phyloP scores from a whole-genome alignment of 1,140 invertebrate genomes.

The Zaprionus capensis region DNA sequence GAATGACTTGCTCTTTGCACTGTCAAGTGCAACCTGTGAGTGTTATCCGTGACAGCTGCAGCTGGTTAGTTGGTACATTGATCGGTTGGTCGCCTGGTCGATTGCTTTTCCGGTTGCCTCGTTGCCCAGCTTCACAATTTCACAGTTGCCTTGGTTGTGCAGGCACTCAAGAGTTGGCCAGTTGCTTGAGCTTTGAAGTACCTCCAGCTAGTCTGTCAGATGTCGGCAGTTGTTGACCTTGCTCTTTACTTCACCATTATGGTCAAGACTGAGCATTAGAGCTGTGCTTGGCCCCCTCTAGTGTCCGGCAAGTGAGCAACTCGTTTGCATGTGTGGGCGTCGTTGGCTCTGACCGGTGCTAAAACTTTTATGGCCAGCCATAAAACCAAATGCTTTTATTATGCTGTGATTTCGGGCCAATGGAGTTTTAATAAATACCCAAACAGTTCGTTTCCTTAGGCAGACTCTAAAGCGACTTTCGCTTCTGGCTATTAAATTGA shows the following conservation, averaged over 20 bases:
- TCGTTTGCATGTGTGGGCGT: conserved; percentile 16
- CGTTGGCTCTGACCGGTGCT: conserved; percentile 10
- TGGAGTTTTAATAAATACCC: conserved; percentile 25
- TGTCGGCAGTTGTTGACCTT: conserved; percentile 43
- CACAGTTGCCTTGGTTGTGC: conserved; percentile 18
- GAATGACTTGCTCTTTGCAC: conserved; percentile 47
- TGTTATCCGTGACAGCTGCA: conserved; percentile 19
- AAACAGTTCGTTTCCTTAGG: neutral
- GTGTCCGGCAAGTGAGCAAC: conserved; percentile 7
- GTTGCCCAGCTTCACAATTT: conserved; percentile 1
- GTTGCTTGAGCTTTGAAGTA: neutral
- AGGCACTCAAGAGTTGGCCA: conserved; percentile 9
- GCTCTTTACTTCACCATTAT: conserved; percentile 17
- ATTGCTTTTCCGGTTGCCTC: conserved; percentile 16
- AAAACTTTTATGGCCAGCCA: conserved; percentile 27
- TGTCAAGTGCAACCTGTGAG: conserved; percentile 31
- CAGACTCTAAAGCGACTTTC: neutral
- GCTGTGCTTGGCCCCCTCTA: neutral
- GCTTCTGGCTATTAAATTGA: conserved; percentile 15
- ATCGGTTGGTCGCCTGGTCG: neutral
- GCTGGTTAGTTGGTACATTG: neutral
- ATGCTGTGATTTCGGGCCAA: conserved; percentile 24
- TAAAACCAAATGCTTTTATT: conserved; percentile 23
- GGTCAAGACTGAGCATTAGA: neutral
- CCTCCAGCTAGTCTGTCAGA: conserved; percentile 4